Evolutionary conservation across 1,140 invertebrate genomes (phyloP).

Genomic region (Drosophila teissieri): DNA sequence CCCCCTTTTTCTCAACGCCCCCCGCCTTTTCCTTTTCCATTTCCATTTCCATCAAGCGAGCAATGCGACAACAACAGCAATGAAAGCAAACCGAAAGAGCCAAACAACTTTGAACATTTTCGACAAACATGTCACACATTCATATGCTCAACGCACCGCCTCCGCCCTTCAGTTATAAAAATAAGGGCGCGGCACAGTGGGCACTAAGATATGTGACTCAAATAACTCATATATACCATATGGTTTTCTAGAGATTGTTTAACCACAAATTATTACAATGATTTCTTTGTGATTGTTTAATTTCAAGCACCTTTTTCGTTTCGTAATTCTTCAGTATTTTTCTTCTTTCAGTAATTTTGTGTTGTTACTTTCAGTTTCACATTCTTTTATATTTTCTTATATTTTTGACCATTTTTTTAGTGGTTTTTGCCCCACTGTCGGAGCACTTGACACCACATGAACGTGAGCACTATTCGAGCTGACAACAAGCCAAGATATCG

Average conservation of each 20-base stretch:
- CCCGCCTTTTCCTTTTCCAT: conserved; percentile 10
- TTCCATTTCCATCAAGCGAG: conserved; percentile 44
- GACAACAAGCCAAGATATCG: conserved; percentile 69
- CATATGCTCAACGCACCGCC: conserved; percentile 56
- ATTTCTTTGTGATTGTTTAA: neutral
- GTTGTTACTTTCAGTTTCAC: neutral
- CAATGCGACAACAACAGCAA: conserved; percentile 30
- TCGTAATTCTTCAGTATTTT: neutral
- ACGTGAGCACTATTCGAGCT: conserved; percentile 42
- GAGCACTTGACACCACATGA: conserved; percentile 62
- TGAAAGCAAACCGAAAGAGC: conserved; percentile 30
- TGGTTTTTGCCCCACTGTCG: conserved; percentile 30
- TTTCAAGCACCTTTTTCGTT: neutral
- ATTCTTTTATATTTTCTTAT: neutral
- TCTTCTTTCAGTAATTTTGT: neutral
- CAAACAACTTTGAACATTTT: conserved; percentile 79
- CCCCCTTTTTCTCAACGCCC: neutral
- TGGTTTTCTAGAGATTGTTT: neutral
- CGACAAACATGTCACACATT: conserved; percentile 81
- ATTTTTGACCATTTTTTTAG: neutral
- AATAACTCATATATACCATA: neutral
- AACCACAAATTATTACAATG: neutral
- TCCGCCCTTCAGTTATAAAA: neutral
- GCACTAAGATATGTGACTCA: neutral
- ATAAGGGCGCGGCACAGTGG: conserved; percentile 25